These are phyloP conservation scores for Planococcus citri DNA, from an alignment of 1,140 invertebrate species.

Conservation along the genomic window DNA sequence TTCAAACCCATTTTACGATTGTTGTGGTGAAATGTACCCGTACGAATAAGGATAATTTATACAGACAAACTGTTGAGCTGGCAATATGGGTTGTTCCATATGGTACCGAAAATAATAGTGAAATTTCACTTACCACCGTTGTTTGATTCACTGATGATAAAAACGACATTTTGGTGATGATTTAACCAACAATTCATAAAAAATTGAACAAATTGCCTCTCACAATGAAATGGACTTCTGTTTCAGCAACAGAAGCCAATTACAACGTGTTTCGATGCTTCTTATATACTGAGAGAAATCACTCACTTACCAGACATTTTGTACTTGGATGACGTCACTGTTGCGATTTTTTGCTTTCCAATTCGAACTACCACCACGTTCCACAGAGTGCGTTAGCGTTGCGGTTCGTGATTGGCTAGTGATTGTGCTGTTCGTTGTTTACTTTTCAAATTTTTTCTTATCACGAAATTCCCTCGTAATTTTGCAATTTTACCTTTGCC, in stretches of 20 bases:
- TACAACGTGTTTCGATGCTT: constrained; percentile 10
- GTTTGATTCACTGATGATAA: constrained; percentile 1
- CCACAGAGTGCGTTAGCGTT: too few species aligned
- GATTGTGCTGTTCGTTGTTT: too few species aligned
- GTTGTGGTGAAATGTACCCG: background rate
- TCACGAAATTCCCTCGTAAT: too few species aligned
- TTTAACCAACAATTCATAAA: background rate
- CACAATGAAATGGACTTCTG: background rate
- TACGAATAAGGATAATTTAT: background rate
- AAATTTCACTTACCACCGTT: background rate
- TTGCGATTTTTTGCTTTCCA: background rate
- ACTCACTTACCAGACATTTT: constrained; percentile 14
- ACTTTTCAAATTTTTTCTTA: too few species aligned
- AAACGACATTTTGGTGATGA: constrained; percentile 8
- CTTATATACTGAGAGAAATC: constrained; percentile 18
- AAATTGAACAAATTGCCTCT: background rate
- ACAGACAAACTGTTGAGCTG: constrained; percentile 1
- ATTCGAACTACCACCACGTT: too few species aligned
- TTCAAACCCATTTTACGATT: background rate
- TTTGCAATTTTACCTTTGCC: background rate
- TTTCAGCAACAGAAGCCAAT: background rate
- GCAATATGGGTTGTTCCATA: background rate
- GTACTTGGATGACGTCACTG: background rate
- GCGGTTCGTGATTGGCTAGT: too few species aligned
- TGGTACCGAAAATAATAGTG: background rate